Conservation (phyloP, 92 coral and sea anemone genomes). For the Pocillopora grandis region DNA sequence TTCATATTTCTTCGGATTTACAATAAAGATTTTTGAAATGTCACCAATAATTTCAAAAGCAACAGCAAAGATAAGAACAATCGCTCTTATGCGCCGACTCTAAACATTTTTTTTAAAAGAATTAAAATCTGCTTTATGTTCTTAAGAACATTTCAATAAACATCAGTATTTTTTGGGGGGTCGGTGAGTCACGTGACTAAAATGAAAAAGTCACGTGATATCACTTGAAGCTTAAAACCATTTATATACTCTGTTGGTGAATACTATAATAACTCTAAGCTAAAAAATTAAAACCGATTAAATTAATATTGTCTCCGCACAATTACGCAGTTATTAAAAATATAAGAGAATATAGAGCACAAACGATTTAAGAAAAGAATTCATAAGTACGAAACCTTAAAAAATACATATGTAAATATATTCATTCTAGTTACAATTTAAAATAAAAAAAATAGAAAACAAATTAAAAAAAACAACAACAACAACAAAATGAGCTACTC, state of each 20-base stretch:
- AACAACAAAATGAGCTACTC: no score
- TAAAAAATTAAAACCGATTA: no score
- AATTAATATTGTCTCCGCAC: no score
- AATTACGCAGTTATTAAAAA: no score
- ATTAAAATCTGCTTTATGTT: background rate
- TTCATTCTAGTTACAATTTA: no score
- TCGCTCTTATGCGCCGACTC: background rate
- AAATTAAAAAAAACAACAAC: no score
- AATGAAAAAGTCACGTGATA: background rate
- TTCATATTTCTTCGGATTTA: background rate
- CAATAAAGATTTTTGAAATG: constrained; percentile 5
- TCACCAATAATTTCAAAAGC: no score
- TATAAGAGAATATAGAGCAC: no score
- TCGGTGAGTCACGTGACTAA: background rate
- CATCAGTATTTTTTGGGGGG: background rate
- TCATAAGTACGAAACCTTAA: no score
- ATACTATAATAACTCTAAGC: background rate
- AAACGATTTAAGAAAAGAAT: no score
- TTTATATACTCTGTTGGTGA: background rate
- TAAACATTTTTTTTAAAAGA: background rate
- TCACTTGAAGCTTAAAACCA: background rate
- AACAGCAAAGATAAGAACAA: background rate
- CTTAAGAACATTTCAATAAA: background rate
- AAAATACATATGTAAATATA: no score
- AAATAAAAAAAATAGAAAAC: no score